These are phyloP conservation scores for Tetranychus cinnabarinus DNA, from an alignment of 1,140 invertebrate genomes.

Conservation along the genomic window DNA sequence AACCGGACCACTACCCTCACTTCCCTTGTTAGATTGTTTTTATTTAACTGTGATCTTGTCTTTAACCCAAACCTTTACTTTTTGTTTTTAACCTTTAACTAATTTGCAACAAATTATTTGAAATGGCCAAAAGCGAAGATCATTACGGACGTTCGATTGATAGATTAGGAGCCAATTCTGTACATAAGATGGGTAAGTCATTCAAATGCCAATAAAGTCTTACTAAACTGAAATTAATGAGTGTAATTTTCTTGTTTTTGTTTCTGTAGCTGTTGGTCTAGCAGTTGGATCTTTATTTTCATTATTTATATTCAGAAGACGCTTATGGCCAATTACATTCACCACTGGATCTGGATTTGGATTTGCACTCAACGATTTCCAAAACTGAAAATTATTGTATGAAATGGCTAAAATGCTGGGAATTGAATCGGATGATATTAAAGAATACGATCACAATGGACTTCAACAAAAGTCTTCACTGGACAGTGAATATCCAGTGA, in stretches of 20 bases:
- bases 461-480: neutral
- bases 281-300: slow-evolving; percentile 11
- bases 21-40: too few relatives aligned
- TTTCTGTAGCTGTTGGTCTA: slow-evolving; percentile 1
- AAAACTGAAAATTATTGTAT: slow-evolving; percentile 9
- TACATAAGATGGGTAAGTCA: slow-evolving; percentile 8
- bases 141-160: neutral
- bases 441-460: slow-evolving; percentile 8
- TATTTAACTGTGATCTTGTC: too few relatives aligned
- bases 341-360: slow-evolving; percentile 12
- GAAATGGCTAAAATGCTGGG: slow-evolving; percentile 10
- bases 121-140: slow-evolving; percentile 1
- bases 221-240: neutral
- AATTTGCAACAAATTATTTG: neutral
- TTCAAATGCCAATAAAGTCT: neutral
- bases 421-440: slow-evolving; percentile 3
- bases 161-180: slow-evolving; percentile 7
- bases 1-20: too few relatives aligned
- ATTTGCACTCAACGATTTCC: slow-evolving; percentile 7
- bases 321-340: slow-evolving; percentile 12
- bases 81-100: neutral
- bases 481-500: neutral
- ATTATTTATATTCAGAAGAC: slow-evolving; percentile 11
- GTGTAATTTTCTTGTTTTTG: neutral
- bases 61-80: too few relatives aligned